Evolutionary conservation across 2,113 vertebrate species (phyloP), one percentile per base, ranked within the genome.

Genomic region (Lasiurus borealis): DNA sequence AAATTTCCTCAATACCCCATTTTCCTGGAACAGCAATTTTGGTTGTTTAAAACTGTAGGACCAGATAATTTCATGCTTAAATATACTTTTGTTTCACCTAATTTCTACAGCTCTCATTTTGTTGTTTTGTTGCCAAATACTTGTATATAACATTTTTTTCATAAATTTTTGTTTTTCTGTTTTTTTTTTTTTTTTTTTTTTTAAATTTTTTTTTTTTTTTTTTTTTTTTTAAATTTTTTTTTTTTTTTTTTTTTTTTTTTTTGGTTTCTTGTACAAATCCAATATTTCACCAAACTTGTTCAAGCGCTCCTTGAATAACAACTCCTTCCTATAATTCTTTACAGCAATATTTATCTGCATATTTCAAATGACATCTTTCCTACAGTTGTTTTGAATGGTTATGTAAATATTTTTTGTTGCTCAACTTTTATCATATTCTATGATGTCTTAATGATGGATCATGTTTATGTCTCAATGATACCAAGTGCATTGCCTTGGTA

Each of bases 181-280:
- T 95, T 80, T 75, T 5, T 95, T 82, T 75, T 5, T 77, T 91
- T 72, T n/a, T 23, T 69, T 89, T 89, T 93, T 95, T 96, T 81
- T 88, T 23, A 0, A 62, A 72, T 40, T 94, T 80, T 9, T 1
- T 80, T 75, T 5, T 95, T 82, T 75, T 5, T 77, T 91, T 72
- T 23, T 69, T 89, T 89, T 93, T 95, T 96, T 81, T 88, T 23
- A 0, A 62, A 72, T 40, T 94, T 80, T 9, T 1, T 48, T 92
- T 91, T 88, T 57, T 73, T 86, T 85, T 29, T 83, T 95, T 80
- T 75, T 5, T 95, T 82, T 75, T 5, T 77, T 91, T 72, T n/a
- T n/a, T n/a, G n/a, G 73, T 7, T 66, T 72, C 62, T 40, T 78
- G 11, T 29, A 36, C 48, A 77, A 78, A 84, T 94, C 18, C 44